Evolutionary conservation across 1,140 invertebrate genomes (phyloP), one percentile per base, ranked within the genome.

Genomic region (Aphidius ervi): DNA sequence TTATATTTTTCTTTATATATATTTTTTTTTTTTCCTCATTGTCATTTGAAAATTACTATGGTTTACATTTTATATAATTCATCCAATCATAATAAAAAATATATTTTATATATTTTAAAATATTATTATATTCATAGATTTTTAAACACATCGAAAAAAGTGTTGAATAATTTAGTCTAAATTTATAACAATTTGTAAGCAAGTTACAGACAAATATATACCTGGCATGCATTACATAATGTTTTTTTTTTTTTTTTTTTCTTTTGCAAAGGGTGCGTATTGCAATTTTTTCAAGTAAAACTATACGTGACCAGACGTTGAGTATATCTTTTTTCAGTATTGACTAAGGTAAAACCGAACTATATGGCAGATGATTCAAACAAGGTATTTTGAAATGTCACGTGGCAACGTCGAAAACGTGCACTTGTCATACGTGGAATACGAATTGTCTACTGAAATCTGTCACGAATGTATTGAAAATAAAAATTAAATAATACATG

Each of bases 371-470:
- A 52, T 59, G 57, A 59, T 40, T 59, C 57, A 59, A 59, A 58
- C 39, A 46, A 59, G 45, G 57, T 45, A 59, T 52, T 31, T 59
- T 59, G 47, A 59, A 59, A 59, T 59, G 57, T 50, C 57, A 59
- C 40, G 47, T 47, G 46, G 57, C 56, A 58, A 49, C 39, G 48
- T 52, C 47, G 57, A n/a, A 48, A 40, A 41, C 57, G 40, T 40
- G 40, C 23, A 31, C 5, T 10, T 20, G 20, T 47, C 10, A n/a
- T 59, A 42, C 42, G 42, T 10, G 5, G 57, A 50, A 59, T 59
- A 59, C 48, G 57, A 59, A 59, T 59, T 59, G 48, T 50, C 57
- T 52, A 47, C 41, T 59, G 57, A 48, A 59, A 59, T 59, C 47
- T 59, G 48, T 52, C 46, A 10, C 40, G 40, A 41, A 9, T n/a